Evolutionary conservation across 2,888 invertebrate species (phyloP).

Genomic region (Microchrysa polita): DNA sequence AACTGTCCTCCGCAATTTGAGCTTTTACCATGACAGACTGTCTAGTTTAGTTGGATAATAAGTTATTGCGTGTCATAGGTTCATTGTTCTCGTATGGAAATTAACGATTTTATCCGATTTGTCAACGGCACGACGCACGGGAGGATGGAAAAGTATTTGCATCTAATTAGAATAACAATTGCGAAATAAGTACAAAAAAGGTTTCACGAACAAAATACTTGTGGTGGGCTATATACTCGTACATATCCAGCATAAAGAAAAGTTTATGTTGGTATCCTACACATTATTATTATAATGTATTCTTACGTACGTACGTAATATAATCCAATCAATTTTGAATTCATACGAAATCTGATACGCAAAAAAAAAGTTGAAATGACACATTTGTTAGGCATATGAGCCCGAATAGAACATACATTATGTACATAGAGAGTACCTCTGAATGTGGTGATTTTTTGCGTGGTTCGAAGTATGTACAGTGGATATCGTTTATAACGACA

Average conservation of each 20-base stretch:
- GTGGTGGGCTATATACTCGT: too few species aligned
- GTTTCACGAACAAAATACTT: background rate
- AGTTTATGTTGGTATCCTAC: background rate
- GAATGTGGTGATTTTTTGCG: background rate
- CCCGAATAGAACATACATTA: background rate
- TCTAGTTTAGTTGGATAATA: background rate
- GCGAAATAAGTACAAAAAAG: background rate
- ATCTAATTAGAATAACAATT: constrained; percentile 20
- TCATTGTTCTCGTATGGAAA: background rate
- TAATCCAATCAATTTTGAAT: background rate
- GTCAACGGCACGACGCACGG: too few species aligned
- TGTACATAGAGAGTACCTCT: too few species aligned
- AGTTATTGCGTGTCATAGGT: background rate
- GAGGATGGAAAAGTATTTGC: constrained; percentile 6
- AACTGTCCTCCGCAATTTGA: background rate
- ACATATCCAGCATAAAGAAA: background rate
- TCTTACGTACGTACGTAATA: background rate
- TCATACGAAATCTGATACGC: background rate
- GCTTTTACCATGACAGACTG: background rate
- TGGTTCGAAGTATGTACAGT: too few species aligned
- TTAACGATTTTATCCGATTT: constrained; percentile 11
- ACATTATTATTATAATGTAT: background rate
- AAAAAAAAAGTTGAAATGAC: background rate
- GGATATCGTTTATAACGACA: too few species aligned
- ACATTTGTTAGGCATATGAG: background rate